Percentiles rank a stretch among this genome's conserved stretches.
phyloP scores from a whole-genome alignment of 2,797 vertebrate genomes.

The Scomberomorus guttatus region DNA sequence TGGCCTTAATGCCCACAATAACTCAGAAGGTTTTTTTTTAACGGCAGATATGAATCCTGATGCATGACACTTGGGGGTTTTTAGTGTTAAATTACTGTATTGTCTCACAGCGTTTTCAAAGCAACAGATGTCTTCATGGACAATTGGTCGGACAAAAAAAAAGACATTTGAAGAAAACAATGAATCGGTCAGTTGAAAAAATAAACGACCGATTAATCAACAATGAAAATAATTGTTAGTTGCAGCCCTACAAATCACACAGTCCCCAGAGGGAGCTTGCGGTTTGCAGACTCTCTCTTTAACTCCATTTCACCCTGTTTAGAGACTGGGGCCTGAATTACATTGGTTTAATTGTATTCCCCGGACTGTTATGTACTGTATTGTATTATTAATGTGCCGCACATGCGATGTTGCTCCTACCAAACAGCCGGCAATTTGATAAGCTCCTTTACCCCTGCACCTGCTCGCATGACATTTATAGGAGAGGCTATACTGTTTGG shows the following conservation, averaged over 20 bases:
- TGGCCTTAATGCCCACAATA: slow-evolving; percentile 11
- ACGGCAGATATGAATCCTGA: not conserved
- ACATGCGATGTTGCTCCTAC: slow-evolving; percentile 8
- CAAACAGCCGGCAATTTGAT: slow-evolving; percentile 37
- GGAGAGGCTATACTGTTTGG: not conserved
- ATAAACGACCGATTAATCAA: not conserved
- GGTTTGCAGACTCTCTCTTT: slow-evolving; percentile 37
- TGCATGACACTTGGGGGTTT: too few species aligned
- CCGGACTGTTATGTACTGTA: not conserved
- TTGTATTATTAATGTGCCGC: slow-evolving; percentile 11
- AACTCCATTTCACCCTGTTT: slow-evolving; percentile 34
- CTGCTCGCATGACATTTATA: slow-evolving; percentile 29
- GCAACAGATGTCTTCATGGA: not conserved
- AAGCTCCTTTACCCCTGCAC: not conserved
- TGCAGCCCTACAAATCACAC: slow-evolving; percentile 27
- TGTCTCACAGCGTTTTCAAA: slow-evolving; percentile 6
- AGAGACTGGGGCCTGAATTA: slow-evolving; percentile 11
- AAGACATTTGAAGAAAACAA: not conserved
- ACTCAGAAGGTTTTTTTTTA: slow-evolving; percentile 23
- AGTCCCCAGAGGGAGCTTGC: slow-evolving; percentile 46
- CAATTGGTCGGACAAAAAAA: not conserved
- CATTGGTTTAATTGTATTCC: slow-evolving; percentile 36
- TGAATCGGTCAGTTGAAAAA: not conserved
- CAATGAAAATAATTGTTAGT: not conserved
- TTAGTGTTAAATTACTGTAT: slow-evolving; percentile 4